Base-by-base conservation (phyloP, 37 sponge, comb jelly and placozoan species). In the Oopsacas minuta region DNA sequence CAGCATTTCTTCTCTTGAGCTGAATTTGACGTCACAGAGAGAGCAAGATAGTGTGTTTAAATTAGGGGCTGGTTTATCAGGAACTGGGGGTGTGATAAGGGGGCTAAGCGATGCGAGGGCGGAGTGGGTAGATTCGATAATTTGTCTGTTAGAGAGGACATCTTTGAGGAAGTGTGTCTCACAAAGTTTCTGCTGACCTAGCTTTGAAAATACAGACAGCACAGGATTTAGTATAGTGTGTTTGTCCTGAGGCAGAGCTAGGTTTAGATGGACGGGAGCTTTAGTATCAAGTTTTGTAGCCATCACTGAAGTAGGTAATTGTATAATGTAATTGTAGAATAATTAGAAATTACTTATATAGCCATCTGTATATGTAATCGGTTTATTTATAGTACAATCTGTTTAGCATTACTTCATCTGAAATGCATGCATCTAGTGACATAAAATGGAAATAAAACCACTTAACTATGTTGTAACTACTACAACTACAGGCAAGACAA, bases 1-100 rank as follows among this genome's bases (percentile, higher is more conserved):
- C 38, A 96, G 89, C 90, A 94, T 91, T 39, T 91, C 91, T 25
- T 83, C 83, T 39, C 94, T 42, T 69, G 52, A 39, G 1, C 32
- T 82, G 42, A 93, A 87, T 0, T 84, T 82, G 81, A 89, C 86
- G 25, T 84, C 87, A 83, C 91, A 91, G 8, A 86, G 52, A 37
- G 52, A 53, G 52, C 91, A 91, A 34, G 75, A 61, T 3, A 61
- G 75, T 5, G 75, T 61, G 20, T 10, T 3, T 34, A 61, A 12
- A 61, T 12, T 61, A 34, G 75, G 49, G 15, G 49, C 49, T 17
- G 49, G 75, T 3, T 3, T 61, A 34, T 61, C 30, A n/a, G 20
- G 28, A 5, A 5, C 30, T 3, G 75, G 30, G 75, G 75, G 75
- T 5, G 75, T 25, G 22, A 61, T 25, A 34, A 61, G 75, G 75